phyloP scores from a whole-genome alignment of 2,113 vertebrate genomes.

The Phyllopteryx taeniolatus region DNA sequence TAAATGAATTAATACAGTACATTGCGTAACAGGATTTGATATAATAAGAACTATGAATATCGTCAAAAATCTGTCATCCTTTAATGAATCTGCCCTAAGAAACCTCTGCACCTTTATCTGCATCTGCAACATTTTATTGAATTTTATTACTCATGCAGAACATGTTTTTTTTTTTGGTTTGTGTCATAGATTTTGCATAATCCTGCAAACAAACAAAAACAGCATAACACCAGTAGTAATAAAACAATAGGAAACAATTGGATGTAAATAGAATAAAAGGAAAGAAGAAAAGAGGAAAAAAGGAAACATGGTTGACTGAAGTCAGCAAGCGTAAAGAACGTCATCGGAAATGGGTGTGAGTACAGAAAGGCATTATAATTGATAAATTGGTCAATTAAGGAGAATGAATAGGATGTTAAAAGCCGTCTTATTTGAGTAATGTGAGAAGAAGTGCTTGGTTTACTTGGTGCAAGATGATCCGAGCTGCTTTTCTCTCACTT shows the following conservation, averaged over 20 bases:
- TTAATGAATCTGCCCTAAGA: not conserved
- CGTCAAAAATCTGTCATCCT: no score
- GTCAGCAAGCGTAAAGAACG: not conserved
- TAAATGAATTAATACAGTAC: not conserved
- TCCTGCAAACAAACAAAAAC: no score
- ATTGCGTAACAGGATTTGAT: not conserved
- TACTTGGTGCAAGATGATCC: conserved; percentile 65
- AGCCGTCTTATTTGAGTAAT: not conserved
- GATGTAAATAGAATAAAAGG: not conserved
- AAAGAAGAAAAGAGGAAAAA: not conserved
- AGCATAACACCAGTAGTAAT: not conserved
- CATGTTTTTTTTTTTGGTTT: no score
- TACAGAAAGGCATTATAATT: not conserved
- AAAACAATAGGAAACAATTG: not conserved
- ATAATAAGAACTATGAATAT: no score
- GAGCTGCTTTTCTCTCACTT: conserved; percentile 64
- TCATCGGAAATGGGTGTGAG: not conserved
- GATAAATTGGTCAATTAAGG: not conserved
- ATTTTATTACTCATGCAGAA: no score
- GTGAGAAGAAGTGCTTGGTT: not conserved
- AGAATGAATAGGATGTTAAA: not conserved
- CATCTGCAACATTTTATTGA: not conserved
- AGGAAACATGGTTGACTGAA: no score
- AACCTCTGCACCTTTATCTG: not conserved
- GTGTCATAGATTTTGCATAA: no score